These are phyloP conservation scores for Pitangus sulphuratus DNA, from an alignment of 2,797 vertebrate genomes.

Conservation along the genomic window DNA sequence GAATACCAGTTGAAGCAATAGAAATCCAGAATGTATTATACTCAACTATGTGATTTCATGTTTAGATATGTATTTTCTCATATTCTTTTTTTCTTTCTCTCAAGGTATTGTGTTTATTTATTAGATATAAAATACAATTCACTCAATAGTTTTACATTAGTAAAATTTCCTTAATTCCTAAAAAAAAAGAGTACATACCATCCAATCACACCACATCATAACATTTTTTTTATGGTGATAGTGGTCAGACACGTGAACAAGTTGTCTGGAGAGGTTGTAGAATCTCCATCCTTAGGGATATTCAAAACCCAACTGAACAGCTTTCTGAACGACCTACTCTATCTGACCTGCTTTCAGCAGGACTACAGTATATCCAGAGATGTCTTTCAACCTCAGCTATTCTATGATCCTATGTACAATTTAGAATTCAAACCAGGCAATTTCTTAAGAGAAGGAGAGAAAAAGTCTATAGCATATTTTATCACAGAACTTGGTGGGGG, in stretches of 20 bases:
- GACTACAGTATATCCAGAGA: not conserved
- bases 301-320: accelerated
- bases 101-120: not conserved
- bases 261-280: not conserved
- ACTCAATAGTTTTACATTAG: not conserved
- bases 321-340: not conserved
- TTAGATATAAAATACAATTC: not conserved
- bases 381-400: not conserved
- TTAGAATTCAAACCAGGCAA: not conserved
- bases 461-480: not conserved
- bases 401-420: not conserved
- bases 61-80: not conserved
- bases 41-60: accelerated
- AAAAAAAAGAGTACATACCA: accelerated
- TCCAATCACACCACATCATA: not conserved
- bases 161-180: not conserved
- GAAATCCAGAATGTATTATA: not conserved
- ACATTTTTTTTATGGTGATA: not conserved
- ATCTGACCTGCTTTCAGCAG: not conserved
- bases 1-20: not conserved
- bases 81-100: not conserved
- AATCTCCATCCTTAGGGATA: not conserved
- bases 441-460: not conserved
- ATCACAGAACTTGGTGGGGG: not conserved
- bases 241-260: not conserved